These are phyloP conservation scores for Megaceryle torquata DNA, from an alignment of 2,113 vertebrate genomes.

Conservation along the genomic window DNA sequence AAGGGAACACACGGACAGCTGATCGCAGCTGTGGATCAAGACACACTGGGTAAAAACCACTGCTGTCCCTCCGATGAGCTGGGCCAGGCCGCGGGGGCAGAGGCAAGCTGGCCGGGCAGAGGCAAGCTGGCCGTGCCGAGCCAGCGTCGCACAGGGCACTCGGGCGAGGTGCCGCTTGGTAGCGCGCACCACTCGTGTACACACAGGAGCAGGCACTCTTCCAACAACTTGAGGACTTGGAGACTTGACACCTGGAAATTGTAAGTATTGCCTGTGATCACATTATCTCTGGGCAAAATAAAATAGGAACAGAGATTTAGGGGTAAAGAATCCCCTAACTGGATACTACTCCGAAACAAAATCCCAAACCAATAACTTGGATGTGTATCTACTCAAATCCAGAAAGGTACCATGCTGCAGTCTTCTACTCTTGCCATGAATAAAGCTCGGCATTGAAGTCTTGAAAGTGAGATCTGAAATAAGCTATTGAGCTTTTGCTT, in stretches of 20 bases:
- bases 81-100: background rate
- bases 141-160: accelerated
- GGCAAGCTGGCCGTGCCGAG: accelerated
- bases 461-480: background rate
- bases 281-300: background rate
- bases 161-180: accelerated
- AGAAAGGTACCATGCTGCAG: background rate
- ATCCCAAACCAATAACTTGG: background rate
- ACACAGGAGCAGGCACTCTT: background rate
- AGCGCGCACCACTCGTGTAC: accelerated
- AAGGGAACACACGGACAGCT: background rate
- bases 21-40: background rate
- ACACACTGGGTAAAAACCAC: accelerated
- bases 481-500: background rate
- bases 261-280: background rate
- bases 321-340: background rate
- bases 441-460: background rate
- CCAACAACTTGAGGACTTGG: accelerated
- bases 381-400: background rate
- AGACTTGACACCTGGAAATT: background rate
- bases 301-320: background rate
- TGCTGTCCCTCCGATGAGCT: background rate
- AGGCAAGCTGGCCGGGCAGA: accelerated
- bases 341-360: background rate
- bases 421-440: background rate